Base-by-base conservation (phyloP, 2,888 invertebrate genomes). In the Idaea dimidiata region DNA sequence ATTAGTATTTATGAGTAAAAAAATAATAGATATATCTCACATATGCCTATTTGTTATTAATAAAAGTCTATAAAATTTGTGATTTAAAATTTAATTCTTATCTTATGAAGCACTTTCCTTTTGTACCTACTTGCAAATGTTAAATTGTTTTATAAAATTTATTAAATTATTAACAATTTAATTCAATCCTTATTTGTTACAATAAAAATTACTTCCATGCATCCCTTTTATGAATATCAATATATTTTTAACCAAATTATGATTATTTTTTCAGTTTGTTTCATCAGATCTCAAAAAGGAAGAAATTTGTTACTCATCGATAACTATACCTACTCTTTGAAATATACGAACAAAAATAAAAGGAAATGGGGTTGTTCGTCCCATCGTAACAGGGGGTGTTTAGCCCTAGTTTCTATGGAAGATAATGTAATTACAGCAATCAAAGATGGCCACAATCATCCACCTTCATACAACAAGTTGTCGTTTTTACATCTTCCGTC, bases 291-390 rank as follows among this genome's bases (percentile, higher is more conserved):
- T 10, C 43, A 43, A 10, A 43, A 43, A 43, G 43, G 43, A 43
- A 43, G 43, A 14, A 43, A 43, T 43, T 14, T 43, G 0, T 65
- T 60, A 62, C 33, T 57, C 58, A 6, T 65, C 57, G 43, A 43
- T 14, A 43, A 43, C 43, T 43, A 43, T 43, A 43, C 43, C 10
- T 43, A 65, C 16, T 72, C 71, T 71, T 55, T 61, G 43, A 43
- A 43, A 43, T 43, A 43, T 43, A 43, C 43, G 14, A 43, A 43
- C 10, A 43, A 43, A 43, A 43, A 43, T 10, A 43, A 10, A 8
- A 43, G 43, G 10, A 43, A 14, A 43, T 43, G 43, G 43, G 43
- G 43, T 43, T 43, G 43, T 43, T 43, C 43, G 43, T 43, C 43
- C 14, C 56, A 57, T 17, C 14, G 18, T 0, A 31, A 5, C 6